phyloP scores from a whole-genome alignment of 2,888 invertebrate species.

The Callyntrura guangdongensis region DNA sequence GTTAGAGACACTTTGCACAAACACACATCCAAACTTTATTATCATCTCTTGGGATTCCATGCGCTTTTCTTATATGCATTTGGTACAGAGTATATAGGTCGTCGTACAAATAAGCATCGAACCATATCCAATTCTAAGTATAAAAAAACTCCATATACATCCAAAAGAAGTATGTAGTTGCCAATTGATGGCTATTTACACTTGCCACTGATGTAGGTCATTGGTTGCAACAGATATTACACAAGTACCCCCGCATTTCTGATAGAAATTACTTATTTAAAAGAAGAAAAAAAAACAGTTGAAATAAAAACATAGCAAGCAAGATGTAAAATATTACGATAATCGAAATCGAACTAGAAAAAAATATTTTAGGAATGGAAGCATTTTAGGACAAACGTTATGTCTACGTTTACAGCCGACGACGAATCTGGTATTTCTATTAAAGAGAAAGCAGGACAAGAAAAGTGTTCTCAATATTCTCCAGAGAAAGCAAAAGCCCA shows the following conservation, averaged over 20 bases:
- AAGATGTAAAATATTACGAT: neutral
- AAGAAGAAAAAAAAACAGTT: neutral
- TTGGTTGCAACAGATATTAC: neutral
- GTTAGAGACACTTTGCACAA: slow-evolving; percentile 6
- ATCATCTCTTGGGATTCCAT: neutral
- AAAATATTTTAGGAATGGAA: neutral
- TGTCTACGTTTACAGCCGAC: neutral
- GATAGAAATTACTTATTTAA: neutral
- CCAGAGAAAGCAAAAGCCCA: slow-evolving; percentile 10
- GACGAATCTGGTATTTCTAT: neutral
- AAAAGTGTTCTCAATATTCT: slow-evolving; percentile 18
- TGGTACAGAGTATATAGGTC: neutral
- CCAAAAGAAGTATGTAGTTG: neutral
- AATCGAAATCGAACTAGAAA: neutral
- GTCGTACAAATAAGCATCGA: neutral
- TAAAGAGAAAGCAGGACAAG: neutral
- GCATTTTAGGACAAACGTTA: neutral
- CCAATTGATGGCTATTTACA: slow-evolving; percentile 2
- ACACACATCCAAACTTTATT: neutral
- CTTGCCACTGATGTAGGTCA: neutral
- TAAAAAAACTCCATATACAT: neutral
- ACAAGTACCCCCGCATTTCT: neutral
- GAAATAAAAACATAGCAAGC: neutral
- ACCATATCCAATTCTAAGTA: neutral
- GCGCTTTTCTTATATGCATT: neutral